A percentile compares a stretch with the other conserved stretches of the same genome.
phyloP scores from a whole-genome alignment of 2,113 vertebrate genomes.

The Cephalopholis sonnerati region DNA sequence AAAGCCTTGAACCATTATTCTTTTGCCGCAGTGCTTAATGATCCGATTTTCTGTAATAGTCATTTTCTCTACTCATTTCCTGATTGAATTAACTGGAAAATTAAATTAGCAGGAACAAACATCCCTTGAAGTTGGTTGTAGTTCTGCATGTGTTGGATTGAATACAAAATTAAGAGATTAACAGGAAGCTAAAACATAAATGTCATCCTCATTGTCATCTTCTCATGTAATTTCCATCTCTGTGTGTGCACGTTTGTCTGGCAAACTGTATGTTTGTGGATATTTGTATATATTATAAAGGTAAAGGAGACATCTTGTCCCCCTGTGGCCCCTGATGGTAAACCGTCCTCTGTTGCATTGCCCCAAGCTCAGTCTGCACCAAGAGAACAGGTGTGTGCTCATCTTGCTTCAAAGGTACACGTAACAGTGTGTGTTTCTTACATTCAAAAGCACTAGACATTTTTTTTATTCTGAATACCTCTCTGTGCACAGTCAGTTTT shows the following conservation, averaged over 20 bases:
- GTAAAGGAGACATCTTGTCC: constrained; percentile 70
- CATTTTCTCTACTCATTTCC: constrained; percentile 53
- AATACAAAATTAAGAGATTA: constrained; percentile 14
- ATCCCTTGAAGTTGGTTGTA: constrained; percentile 1
- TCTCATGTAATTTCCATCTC: constrained; percentile 33
- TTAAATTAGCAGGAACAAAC: constrained; percentile 25
- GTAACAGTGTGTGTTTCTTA: constrained; percentile 30
- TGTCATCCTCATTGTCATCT: constrained; percentile 33
- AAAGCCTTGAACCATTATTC: constrained; percentile 47
- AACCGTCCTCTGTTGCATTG: constrained; percentile 35
- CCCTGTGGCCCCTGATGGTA: constrained; percentile 60
- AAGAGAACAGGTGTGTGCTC: constrained; percentile 77
- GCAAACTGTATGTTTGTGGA: constrained; percentile 44
- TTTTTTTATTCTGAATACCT: not conserved
- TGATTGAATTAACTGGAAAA: constrained; percentile 59
- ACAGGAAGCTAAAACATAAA: constrained; percentile 16
- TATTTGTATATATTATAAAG: constrained; percentile 63
- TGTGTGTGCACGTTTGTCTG: constrained; percentile 48
- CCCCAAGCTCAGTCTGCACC: constrained; percentile 50
- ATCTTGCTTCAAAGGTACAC: constrained; percentile 29
- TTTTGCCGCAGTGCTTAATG: constrained; percentile 42
- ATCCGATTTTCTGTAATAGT: constrained; percentile 47
- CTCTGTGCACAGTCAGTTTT: not conserved
- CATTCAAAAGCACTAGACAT: not conserved
- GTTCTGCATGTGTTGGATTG: constrained; percentile 14